A percentile compares a stretch with the other conserved stretches of the same genome.
These are phyloP conservation scores for Eretmocerus hayati DNA, from an alignment of 2,888 invertebrate genomes.

Conservation along the genomic window DNA sequence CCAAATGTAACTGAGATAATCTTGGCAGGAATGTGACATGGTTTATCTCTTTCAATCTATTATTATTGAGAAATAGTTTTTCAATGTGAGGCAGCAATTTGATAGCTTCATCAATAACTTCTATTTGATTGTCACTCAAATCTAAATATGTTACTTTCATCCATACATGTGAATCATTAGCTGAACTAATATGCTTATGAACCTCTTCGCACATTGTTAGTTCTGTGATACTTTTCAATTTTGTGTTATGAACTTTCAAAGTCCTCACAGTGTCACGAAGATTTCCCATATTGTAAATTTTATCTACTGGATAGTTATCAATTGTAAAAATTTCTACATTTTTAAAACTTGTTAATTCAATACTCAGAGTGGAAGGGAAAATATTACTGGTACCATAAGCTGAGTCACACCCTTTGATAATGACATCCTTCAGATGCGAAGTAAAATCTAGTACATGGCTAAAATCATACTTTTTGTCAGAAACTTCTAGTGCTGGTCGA, in stretches of 20 bases:
- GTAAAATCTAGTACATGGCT: constrained; percentile 87
- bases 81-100: constrained; percentile 67
- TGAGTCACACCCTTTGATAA: constrained; percentile 60
- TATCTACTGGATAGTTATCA: constrained; percentile 60
- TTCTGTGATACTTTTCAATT: constrained; percentile 64
- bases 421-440: constrained; percentile 63
- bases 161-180: constrained; percentile 58
- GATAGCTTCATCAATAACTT: constrained; percentile 72
- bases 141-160: constrained; percentile 63
- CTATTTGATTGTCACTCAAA: constrained; percentile 72
- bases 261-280: constrained; percentile 58
- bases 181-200: constrained; percentile 57
- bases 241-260: constrained; percentile 62
- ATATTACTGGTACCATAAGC: constrained; percentile 78
- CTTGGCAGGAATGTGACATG: constrained; percentile 74
- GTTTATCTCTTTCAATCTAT: constrained; percentile 66
- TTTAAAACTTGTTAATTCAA: constrained; percentile 81
- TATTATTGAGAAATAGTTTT: constrained; percentile 67
- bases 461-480: constrained; percentile 77
- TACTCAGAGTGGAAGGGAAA: constrained; percentile 67
- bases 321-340: constrained; percentile 64
- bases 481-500: constrained; percentile 71
- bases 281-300: constrained; percentile 56
- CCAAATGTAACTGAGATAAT: constrained; percentile 66
- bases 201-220: constrained; percentile 78